A percentile compares a stretch with the other conserved stretches of the same genome.
These are phyloP conservation scores for Vulpes lagopus DNA, from an alignment of 2,113 vertebrate genomes.

Conservation along the genomic window DNA sequence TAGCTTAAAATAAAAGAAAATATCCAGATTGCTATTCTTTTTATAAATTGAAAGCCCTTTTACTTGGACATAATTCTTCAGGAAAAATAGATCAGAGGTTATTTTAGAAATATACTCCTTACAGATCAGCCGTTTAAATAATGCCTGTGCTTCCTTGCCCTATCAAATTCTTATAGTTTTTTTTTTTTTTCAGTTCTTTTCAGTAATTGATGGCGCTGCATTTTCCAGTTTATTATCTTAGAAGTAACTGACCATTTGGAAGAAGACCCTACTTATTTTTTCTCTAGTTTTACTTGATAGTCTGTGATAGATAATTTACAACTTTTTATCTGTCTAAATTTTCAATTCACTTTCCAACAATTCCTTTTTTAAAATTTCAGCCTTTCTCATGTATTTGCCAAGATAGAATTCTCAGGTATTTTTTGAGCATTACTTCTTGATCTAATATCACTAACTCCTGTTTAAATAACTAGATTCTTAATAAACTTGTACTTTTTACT, in stretches of 20 bases:
- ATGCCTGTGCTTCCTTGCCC: background rate
- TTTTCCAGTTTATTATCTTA: background rate
- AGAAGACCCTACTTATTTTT: background rate
- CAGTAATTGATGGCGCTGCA: background rate
- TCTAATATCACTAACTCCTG: background rate
- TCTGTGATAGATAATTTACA: background rate
- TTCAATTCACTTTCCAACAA: background rate
- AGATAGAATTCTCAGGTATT: background rate
- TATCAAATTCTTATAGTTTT: background rate
- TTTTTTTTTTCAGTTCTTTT: background rate
- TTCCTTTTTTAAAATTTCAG: background rate
- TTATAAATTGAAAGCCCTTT: background rate
- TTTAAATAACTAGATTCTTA: background rate
- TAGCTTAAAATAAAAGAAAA: background rate
- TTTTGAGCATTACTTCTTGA: background rate
- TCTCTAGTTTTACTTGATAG: background rate
- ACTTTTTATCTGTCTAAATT: background rate
- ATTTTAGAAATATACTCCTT: background rate
- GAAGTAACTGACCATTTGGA: background rate
- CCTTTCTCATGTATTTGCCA: background rate
- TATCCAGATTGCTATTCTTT: background rate
- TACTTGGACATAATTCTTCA: background rate
- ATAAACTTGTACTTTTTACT: background rate
- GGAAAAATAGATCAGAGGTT: background rate
- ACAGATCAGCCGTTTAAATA: background rate